Evolutionary conservation across 2,888 invertebrate species (phyloP), one percentile per base, ranked within the genome.

Genomic region (Bruchidius siliquastri): DNA sequence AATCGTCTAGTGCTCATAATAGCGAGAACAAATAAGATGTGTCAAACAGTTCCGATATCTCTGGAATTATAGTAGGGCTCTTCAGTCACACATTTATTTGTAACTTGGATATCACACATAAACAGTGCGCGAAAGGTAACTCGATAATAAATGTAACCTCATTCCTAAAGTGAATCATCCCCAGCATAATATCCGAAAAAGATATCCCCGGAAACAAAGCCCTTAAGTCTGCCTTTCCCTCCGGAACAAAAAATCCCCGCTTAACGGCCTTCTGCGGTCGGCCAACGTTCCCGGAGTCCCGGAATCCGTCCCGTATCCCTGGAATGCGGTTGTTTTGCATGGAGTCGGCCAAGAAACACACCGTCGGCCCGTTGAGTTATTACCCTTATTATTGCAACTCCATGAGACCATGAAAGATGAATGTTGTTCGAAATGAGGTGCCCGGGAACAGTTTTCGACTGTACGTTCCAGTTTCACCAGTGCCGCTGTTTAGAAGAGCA

Each of bases 351-450:
- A 72, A 74, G 74, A 74, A 74, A 74, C 70, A 74, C 70, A 72
- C 70, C 80, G 82, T 79, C 79, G 79, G 80, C 79, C 10, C 68
- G 82, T 77, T 85, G 83, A 85, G 82, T 84, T 85, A 85, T 85
- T 80, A 82, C 83, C 82, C 81, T 85, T 85, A 85, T 85, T 85
- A 85, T 85, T 85, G 84, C 85, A 82, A 82, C 83, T 82, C 82
- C 81, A 81, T 82, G 82, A 81, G 82, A 84, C 84, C 84, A 84
- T 84, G 83, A 83, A 85, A 85, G 85, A 85, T 84, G 83, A 81
- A 85, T 85, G 84, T 81, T 82, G 83, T 82, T 81, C 81, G 81
- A 85, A 85, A 85, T 85, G 85, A 85, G 84, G 83, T 84, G 82
- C 82, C 82, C 80, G 6, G 49, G 72, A 76, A 77, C 76, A 76